phyloP scores from a whole-genome alignment of 2,797 vertebrate species.

The Argentina silus region DNA sequence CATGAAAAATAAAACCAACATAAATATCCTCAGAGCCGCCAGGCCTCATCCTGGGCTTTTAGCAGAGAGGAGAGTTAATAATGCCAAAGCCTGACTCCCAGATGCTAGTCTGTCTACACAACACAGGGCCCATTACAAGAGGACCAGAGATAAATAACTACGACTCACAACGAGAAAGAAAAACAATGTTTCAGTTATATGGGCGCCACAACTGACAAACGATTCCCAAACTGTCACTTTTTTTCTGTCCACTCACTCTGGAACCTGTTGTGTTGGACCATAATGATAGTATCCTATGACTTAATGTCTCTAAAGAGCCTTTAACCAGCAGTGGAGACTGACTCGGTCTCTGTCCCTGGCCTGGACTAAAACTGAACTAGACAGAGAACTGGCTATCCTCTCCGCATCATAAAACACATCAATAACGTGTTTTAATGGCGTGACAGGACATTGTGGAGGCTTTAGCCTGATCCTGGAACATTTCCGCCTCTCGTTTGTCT shows the following conservation, averaged over 20 bases:
- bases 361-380: background rate
- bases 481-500: conserved; percentile 32
- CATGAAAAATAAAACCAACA: conserved; percentile 46
- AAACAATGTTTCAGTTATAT: conserved; percentile 40
- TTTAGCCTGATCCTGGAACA: conserved; percentile 36
- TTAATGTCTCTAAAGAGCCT: conserved; percentile 41
- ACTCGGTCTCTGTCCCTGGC: background rate
- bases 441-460: conserved; percentile 15
- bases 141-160: conserved; percentile 39
- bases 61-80: conserved; percentile 24
- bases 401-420: background rate
- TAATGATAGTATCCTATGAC: conserved; percentile 39
- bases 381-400: background rate
- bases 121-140: background rate
- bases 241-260: background rate
- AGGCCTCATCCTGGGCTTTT: conserved; percentile 21
- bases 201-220: conserved; percentile 32
- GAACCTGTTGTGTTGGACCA: conserved; percentile 17
- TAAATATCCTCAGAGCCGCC: conserved; percentile 33
- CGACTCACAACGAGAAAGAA: conserved; percentile 40
- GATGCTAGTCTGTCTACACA: conserved; percentile 10
- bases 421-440: background rate
- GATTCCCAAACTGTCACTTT: conserved; percentile 35
- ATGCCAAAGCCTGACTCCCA: conserved; percentile 26
- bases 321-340: conserved; percentile 51